A percentile compares a stretch with the other conserved stretches of the same genome.
These are phyloP conservation scores for Alviniconcha marisindica DNA, from an alignment of 1,140 invertebrate genomes.

Conservation along the genomic window DNA sequence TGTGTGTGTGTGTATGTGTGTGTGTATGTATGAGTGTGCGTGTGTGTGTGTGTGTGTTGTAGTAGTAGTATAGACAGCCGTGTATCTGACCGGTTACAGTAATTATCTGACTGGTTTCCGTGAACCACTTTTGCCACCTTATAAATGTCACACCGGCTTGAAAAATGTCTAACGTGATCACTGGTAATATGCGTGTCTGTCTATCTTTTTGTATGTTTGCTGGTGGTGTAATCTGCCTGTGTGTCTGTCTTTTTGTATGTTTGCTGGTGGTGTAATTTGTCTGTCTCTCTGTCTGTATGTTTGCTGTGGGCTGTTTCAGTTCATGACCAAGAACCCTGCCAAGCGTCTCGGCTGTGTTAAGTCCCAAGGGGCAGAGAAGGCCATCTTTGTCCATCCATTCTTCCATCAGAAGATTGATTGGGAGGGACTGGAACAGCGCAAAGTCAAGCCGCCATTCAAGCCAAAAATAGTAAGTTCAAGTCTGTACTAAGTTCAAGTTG, in stretches of 20 bases:
- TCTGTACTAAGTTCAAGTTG: no score
- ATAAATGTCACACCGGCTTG: no score
- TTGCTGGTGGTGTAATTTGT: background rate
- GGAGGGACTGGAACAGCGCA: slow-evolving; percentile 92
- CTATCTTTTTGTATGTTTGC: background rate
- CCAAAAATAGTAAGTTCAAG: slow-evolving; percentile 97
- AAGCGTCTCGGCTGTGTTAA: slow-evolving; percentile 94
- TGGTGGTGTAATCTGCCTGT: background rate
- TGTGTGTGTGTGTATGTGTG: no score
- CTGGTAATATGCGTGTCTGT: background rate
- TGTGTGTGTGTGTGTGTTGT: background rate
- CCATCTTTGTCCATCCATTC: slow-evolving; percentile 95
- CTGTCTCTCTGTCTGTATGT: background rate
- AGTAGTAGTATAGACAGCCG: no score
- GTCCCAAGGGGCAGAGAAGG: slow-evolving; percentile 86
- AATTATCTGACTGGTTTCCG: no score
- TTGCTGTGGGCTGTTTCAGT: slow-evolving; percentile 78
- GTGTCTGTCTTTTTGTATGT: background rate
- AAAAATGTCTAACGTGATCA: no score
- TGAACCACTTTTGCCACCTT: no score
- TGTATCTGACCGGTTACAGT: no score
- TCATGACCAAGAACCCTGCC: slow-evolving; percentile 98
- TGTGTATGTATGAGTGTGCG: background rate
- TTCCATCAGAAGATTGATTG: slow-evolving; percentile 96
- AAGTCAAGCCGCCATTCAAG: slow-evolving; percentile 97